Percentiles rank a stretch among this genome's conserved stretches.
phyloP scores from a whole-genome alignment of 2,797 vertebrate species.

The Haliaeetus albicilla region DNA sequence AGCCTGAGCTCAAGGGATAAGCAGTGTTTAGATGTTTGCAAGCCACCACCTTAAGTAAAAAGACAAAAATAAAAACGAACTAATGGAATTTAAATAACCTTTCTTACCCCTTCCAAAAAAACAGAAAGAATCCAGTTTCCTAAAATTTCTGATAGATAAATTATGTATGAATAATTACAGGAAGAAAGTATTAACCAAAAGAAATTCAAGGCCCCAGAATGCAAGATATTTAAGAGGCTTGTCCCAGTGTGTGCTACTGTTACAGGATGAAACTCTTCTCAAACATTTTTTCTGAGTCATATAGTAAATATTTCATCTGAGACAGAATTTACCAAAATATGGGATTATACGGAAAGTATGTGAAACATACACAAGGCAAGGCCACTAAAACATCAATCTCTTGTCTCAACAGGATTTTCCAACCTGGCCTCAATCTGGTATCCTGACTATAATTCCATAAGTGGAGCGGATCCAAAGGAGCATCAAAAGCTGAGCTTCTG shows the following conservation, averaged over 20 bases:
- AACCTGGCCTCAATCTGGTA: background rate
- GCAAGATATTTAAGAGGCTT: background rate
- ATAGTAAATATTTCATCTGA: background rate
- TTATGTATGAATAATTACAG: background rate
- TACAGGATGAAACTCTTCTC: background rate
- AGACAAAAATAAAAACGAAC: background rate
- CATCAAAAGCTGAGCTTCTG: background rate
- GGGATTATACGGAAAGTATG: slow-evolving; percentile 25
- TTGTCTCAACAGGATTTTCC: slow-evolving; percentile 32
- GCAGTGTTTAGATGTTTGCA: background rate
- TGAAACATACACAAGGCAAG: slow-evolving; percentile 11
- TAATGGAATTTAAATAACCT: background rate
- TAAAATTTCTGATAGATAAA: background rate
- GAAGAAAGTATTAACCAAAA: background rate
- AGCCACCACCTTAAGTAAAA: background rate
- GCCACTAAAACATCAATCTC: background rate
- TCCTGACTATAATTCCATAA: background rate
- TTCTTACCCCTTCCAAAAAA: background rate
- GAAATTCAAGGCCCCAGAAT: background rate
- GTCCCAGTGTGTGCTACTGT: background rate
- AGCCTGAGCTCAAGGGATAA: background rate
- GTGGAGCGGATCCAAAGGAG: background rate
- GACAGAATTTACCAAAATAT: slow-evolving; percentile 32
- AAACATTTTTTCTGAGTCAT: background rate
- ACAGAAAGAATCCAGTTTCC: background rate